These are phyloP conservation scores for Larimichthys polyactis DNA, from an alignment of 2,113 vertebrate genomes.

Conservation along the genomic window DNA sequence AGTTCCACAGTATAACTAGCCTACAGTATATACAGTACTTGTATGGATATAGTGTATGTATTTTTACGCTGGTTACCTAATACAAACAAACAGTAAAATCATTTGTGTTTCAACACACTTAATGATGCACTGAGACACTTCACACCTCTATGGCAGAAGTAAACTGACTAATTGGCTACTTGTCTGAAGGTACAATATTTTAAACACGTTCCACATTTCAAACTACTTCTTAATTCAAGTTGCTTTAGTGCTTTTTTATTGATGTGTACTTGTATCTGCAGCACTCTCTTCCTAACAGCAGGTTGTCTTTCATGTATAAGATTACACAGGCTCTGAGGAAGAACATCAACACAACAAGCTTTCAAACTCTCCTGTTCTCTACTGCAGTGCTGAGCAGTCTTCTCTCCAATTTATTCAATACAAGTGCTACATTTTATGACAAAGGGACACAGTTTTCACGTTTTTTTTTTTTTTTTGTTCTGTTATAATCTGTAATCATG, in stretches of 20 bases:
- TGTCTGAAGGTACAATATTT: neutral
- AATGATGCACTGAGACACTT: neutral
- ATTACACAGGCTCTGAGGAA: constrained; percentile 12
- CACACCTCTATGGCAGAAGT: neutral
- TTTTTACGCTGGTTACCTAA: constrained; percentile 26
- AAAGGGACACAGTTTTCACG: neutral
- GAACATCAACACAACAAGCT: constrained; percentile 19
- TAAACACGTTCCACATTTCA: neutral
- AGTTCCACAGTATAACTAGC: neutral
- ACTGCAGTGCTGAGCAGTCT: neutral
- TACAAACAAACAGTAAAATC: constrained; percentile 33
- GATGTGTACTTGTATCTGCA: constrained; percentile 22
- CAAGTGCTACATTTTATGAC: neutral
- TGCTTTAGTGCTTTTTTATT: constrained; percentile 1
- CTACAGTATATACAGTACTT: neutral
- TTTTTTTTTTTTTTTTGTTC: neutral
- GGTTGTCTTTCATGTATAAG: constrained; percentile 32
- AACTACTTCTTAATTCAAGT: constrained; percentile 19
- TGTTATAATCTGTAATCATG: neutral
- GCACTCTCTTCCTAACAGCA: constrained; percentile 33
- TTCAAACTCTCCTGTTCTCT: constrained; percentile 11
- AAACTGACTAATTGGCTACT: neutral
- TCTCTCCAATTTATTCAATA: constrained; percentile 11
- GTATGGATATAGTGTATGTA: constrained; percentile 3
- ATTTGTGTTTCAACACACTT: constrained; percentile 24